These are phyloP conservation scores for Drosophila anomelani DNA, from an alignment of 2,888 invertebrate genomes.

Conservation along the genomic window DNA sequence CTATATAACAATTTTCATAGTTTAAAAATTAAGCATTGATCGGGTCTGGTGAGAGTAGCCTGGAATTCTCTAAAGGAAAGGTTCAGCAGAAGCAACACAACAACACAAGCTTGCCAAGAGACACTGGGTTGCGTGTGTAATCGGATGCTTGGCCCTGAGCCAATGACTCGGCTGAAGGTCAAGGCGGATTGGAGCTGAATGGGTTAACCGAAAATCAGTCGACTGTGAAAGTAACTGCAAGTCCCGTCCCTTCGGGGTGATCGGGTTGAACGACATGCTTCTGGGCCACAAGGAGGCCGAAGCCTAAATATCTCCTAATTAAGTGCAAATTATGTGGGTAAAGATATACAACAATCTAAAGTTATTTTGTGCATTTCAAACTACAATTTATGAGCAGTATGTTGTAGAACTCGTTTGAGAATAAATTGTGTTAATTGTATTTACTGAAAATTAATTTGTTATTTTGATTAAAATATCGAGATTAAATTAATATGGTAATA, in stretches of 20 bases:
- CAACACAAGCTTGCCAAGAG: not conserved
- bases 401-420: constrained; percentile 49
- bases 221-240: constrained; percentile 14
- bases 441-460: not conserved
- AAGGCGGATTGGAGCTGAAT: constrained; percentile 26
- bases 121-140: constrained; percentile 26
- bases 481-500: not conserved
- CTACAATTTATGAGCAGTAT: not conserved
- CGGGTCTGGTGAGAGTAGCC: not conserved
- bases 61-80: not conserved
- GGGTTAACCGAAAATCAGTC: constrained; percentile 22
- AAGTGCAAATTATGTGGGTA: constrained; percentile 40
- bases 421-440: constrained; percentile 7
- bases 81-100: not conserved
- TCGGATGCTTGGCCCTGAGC: constrained; percentile 15
- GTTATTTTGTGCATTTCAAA: not conserved
- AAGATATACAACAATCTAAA: constrained; percentile 8
- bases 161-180: constrained; percentile 41
- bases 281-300: constrained; percentile 23
- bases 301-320: not conserved
- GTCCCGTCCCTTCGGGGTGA: constrained; percentile 18
- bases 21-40: too few relatives aligned
- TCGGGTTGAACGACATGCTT: constrained; percentile 13
- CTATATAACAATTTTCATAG: too few relatives aligned
- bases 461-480: not conserved